Percentiles rank a stretch among this genome's conserved stretches.
Evolutionary conservation across 2,797 vertebrate species (phyloP).

Genomic region (Oreortyx pictus): DNA sequence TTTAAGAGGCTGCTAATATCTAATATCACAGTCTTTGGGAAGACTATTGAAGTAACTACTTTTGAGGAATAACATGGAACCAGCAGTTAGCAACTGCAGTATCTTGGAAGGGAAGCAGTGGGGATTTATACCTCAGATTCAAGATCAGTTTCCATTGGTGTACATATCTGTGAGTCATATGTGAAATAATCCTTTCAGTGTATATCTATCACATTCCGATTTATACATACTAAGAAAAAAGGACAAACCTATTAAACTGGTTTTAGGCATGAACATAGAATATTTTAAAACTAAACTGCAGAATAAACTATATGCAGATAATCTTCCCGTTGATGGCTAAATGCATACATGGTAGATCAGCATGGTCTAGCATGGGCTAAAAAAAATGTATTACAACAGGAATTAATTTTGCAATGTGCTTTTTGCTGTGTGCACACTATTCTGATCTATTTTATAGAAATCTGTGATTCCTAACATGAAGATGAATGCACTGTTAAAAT

Average conservation of each 20-base stretch:
- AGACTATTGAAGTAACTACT: background rate
- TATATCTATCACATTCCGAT: background rate
- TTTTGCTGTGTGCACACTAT: background rate
- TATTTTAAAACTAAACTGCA: background rate
- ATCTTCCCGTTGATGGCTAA: background rate
- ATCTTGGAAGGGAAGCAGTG: background rate
- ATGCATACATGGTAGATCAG: background rate
- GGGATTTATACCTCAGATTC: background rate
- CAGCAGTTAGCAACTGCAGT: background rate
- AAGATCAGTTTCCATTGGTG: background rate
- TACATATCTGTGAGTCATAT: background rate
- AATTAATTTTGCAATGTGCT: background rate
- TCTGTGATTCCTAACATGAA: constrained; percentile 13
- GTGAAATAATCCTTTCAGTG: background rate
- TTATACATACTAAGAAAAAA: background rate
- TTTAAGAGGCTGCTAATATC: background rate
- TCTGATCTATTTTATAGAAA: background rate
- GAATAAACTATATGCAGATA: background rate
- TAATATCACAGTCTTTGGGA: background rate
- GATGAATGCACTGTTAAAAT: background rate
- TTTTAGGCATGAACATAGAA: background rate
- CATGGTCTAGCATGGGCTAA: background rate
- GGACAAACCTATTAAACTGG: background rate
- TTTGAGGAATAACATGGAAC: background rate
- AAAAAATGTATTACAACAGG: background rate